Evolutionary conservation across 2,888 invertebrate species (phyloP), one percentile per base, ranked within the genome.

Genomic region (Fragum whitleyi): DNA sequence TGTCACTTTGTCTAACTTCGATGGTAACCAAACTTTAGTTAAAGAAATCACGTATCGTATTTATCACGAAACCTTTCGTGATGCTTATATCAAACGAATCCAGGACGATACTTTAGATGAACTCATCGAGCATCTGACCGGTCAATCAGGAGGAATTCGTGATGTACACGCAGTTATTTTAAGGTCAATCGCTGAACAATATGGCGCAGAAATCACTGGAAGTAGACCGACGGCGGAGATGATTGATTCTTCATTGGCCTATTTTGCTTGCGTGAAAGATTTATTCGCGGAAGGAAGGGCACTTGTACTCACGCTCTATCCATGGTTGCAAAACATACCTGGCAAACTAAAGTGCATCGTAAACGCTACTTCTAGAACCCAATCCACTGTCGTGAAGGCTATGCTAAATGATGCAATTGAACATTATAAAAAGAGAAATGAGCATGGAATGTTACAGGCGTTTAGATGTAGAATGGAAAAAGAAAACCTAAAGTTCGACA

Each of bases 391-490:
- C 7, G 47, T 67, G 6, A 7, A 23, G 42, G 47, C n/a, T 2
- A 67, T 39, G 42, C 23, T n/a, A 21, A 14, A 23, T 1, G 67
- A 39, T 19, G 39, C 67, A 9, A 42, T 29, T 11, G 21, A 23
- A 23, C 39, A 7, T 3, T 67, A 67, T 19, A 21, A 42, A 21
- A 47, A 67, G 21, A 42, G 67, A 39, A n/a, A 39, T 2, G 67
- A 67, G 32, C 67, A 42, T 42, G 67, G 67, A 39, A 67, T 67
- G 42, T 11, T 67, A 19, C 67, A 67, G 2, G 19, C 23, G 23
- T 67, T 67, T 21, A 39, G 39, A 21, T 42, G 42, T 23, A 47
- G 47, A 28, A n/a, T 39, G 39, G 47, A 67, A 47, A 23, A 47
- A 42, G 42, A 47, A 42, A 67, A 67, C 19, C 3, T 11, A 26